Evolutionary conservation across 1,140 invertebrate genomes (phyloP), one percentile per base, ranked within the genome.

Genomic region (Scaptomyza montana): DNA sequence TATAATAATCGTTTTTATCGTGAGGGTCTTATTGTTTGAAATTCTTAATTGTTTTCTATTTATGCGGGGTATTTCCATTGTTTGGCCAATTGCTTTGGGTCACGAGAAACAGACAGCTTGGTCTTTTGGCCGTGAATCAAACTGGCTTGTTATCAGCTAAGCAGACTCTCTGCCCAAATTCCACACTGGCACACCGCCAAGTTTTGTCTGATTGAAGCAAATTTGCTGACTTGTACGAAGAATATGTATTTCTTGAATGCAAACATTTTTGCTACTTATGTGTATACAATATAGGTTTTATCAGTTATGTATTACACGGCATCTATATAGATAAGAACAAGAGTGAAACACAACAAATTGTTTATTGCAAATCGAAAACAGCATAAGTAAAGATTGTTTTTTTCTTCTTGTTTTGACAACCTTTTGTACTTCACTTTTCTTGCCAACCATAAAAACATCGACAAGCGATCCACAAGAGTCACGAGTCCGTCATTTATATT

Each of bases 401-500:
- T 25, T 21, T 57, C 6, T 16, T 47, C 12, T 61, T 45, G 56
- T 59, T 60, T 49, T 45, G 49, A 56, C 50, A 61, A 46, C 21
- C 21, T 53, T 65, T 73, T 67, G 28, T 60, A 25, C 47, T 65
- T 62, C 53, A 54, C 46, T 78, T 70, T 81, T 43, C 45, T 53
- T 41, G 67, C 30, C 5, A 54, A 49, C 45, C 54, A 47, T 36
- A 46, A 59, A 64, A 63, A 55, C 59, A 33, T 51, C 55, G 50
- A 33, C 63, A 13, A 72, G 55, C 64, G 62, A 80, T 47, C 49
- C 41, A 49, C 6, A 45, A 49, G 41, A 80, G 81, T 85, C 81
- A 85, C 81, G 81, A 85, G 81, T 82, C 75, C 77, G 75, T 87
- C 82, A 82, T 82, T 86, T 87, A 82, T 82, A 87, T 87, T 87